phyloP scores from a whole-genome alignment of 1,140 invertebrate genomes.

The Heliconius eleuchia region DNA sequence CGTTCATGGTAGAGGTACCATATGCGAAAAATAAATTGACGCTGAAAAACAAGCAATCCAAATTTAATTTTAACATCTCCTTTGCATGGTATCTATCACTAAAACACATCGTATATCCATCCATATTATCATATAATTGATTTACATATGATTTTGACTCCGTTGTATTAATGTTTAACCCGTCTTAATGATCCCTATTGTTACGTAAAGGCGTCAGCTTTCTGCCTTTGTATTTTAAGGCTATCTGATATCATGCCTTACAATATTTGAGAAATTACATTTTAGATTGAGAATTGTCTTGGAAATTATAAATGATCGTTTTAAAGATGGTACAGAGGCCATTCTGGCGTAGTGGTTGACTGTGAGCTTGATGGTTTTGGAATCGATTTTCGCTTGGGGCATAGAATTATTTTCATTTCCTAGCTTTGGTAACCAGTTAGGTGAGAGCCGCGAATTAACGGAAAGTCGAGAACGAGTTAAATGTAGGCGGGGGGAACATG shows the following conservation, averaged over 20 bases:
- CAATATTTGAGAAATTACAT: slow-evolving; percentile 9
- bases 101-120: not conserved
- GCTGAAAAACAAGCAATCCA: not conserved
- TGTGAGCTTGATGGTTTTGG: not conserved
- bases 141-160: slow-evolving; percentile 5
- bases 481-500: too few relatives aligned
- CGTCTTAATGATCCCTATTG: slow-evolving; percentile 10
- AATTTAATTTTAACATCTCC: slow-evolving; percentile 1
- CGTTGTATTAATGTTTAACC: not conserved
- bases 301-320: not conserved
- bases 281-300: slow-evolving; percentile 8
- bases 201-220: not conserved
- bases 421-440: too few relatives aligned
- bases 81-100: not conserved
- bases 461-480: too few relatives aligned
- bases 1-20: too few relatives aligned
- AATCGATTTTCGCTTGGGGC: not conserved
- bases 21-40: too few relatives aligned
- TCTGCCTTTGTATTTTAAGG: slow-evolving; percentile 12
- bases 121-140: slow-evolving; percentile 5
- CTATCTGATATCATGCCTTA: slow-evolving; percentile 5
- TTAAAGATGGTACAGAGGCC: not conserved
- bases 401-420: too few relatives aligned
- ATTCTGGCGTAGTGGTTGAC: not conserved
- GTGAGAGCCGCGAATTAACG: too few relatives aligned